Base-by-base conservation (phyloP, 2,888 invertebrate species). In the Harpalus rufipes region DNA sequence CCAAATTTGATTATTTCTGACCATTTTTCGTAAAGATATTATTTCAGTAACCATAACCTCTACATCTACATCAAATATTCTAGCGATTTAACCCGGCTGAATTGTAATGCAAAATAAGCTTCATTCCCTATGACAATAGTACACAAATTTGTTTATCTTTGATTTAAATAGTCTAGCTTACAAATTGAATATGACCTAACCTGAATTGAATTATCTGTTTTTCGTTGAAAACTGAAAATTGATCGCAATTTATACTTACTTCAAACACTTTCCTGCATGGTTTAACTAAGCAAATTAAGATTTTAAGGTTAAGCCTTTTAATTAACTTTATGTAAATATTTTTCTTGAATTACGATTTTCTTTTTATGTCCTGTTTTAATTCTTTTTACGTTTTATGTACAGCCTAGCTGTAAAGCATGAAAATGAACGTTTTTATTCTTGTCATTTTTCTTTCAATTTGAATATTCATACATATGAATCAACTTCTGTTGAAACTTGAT, bases 191-290 rank as follows among this genome's bases (percentile, higher is more conserved):
- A 32, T 25, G 39, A 39, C 65, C 65, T 6, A 39, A 32, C 65
- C 39, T n/a, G 68, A 68, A 68, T 68, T 68, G 68, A 68, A 25
- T 39, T 68, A 68, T 65, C 65, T 65, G 39, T 65, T 65, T 65
- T 65, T 21, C 25, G 63, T 21, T 21, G 7, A 14, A 0, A 68
- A 32, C 68, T 68, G 32, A 32, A 39, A 68, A 39, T 68, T n/a
- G 39, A 39, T 68, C 68, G 68, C 25, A 68, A 68, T 68, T 25
- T 68, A 39, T 14, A 5, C 32, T 21, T 21, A 21, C 10, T 63
- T 61, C 16, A 61, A 16, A 61, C 10, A 61, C 18, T 61, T 61
- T 61, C 1, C 14, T 61, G 18, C 14, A 61, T 16, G 18, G 18
- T 61, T 61, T 61, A 16, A 16, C 59, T 18, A 61, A 61, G 16